These are phyloP conservation scores for Bugulina stolonifera DNA, from an alignment of 2,888 invertebrate species.

Conservation along the genomic window DNA sequence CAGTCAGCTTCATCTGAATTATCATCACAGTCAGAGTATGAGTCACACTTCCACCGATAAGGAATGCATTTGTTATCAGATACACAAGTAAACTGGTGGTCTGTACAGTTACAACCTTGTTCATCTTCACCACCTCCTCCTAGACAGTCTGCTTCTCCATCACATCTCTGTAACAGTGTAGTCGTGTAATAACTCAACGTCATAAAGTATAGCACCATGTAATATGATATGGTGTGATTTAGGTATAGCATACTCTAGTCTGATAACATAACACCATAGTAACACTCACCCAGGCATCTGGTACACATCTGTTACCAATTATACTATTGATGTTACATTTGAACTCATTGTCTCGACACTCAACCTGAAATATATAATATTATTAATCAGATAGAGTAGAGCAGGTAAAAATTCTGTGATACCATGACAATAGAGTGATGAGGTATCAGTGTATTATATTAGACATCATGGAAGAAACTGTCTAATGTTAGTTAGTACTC, in stretches of 20 bases:
- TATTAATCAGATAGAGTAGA: too few species aligned
- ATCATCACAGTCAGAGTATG: neutral
- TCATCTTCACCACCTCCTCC: slow-evolving; percentile 2
- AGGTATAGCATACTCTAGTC: too few species aligned
- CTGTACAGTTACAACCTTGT: neutral
- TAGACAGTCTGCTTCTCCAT: slow-evolving; percentile 2
- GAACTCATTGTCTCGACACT: neutral
- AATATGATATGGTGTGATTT: too few species aligned
- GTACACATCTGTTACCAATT: neutral
- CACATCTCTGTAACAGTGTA: slow-evolving; percentile 17
- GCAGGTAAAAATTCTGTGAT: too few species aligned
- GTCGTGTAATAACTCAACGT: too few species aligned
- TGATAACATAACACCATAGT: too few species aligned
- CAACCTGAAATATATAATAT: neutral
- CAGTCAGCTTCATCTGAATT: slow-evolving; percentile 15
- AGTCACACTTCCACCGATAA: neutral
- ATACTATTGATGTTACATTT: neutral
- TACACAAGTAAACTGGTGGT: slow-evolving; percentile 6
- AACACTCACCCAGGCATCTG: neutral
- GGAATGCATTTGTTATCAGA: neutral
- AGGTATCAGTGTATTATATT: too few species aligned
- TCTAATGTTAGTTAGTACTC: too few species aligned
- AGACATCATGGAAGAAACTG: too few species aligned
- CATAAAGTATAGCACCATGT: too few species aligned
- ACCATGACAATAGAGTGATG: too few species aligned